Evolutionary conservation across 1,140 invertebrate species (phyloP).

Genomic region (Heliconius himera): DNA sequence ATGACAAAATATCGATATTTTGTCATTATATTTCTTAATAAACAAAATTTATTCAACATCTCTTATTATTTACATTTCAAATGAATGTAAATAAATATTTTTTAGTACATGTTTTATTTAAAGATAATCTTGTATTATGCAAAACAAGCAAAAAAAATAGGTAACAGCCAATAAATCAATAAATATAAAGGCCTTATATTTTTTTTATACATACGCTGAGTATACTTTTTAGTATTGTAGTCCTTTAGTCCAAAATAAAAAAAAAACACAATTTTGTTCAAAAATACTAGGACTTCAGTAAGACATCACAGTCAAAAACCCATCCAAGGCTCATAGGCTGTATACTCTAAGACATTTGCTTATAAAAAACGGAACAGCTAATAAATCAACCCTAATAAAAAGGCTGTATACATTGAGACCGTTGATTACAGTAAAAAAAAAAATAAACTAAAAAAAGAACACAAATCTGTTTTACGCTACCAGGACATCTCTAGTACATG

Average conservation of each 20-base stretch:
- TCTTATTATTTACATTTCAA: neutral
- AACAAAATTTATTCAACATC: neutral
- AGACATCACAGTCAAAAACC: neutral
- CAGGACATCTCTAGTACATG: slow-evolving; percentile 62
- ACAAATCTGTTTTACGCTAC: slow-evolving; percentile 18
- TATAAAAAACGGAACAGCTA: neutral
- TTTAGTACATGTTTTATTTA: neutral
- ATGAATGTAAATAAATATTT: neutral
- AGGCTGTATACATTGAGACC: neutral
- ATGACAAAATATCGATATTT: too few relatives aligned
- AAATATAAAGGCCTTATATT: too few relatives aligned
- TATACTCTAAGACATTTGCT: too few relatives aligned
- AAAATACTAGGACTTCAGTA: neutral
- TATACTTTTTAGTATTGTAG: too few relatives aligned
- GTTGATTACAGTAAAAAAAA: neutral
- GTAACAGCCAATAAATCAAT: too few relatives aligned
- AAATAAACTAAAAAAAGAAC: neutral
- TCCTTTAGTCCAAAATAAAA: too few relatives aligned
- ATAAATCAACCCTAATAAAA: neutral
- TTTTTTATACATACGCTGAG: too few relatives aligned
- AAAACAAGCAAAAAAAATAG: too few relatives aligned
- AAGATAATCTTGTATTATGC: neutral
- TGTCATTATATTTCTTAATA: neutral
- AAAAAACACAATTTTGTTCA: too few relatives aligned
- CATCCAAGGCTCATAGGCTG: neutral